Evolutionary conservation across 1,140 invertebrate species (phyloP), one percentile per base, ranked within the genome.

Genomic region (Sycophila sp.): DNA sequence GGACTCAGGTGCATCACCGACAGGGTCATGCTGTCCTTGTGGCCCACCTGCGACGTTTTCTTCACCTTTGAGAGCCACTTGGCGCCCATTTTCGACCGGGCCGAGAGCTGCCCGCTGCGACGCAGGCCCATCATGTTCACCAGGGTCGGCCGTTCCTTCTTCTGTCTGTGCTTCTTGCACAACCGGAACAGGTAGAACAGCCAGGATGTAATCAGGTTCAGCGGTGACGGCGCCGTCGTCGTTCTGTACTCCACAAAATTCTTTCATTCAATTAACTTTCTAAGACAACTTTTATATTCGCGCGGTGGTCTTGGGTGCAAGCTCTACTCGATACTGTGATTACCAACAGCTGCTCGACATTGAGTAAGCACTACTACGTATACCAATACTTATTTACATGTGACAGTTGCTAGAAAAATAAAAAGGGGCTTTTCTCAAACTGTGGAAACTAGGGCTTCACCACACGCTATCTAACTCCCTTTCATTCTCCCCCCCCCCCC

Each of bases 181-280:
- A 92, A 85, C 72, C 93, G 90, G 71, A 91, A 91, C 58, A 96
- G 87, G 86, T 94, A 96, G 81, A 94, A 91, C 56, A 96, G 88
- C 94, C 94, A 96, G 45, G 97, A 96, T 1, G 96, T 98, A 71
- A 99, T 90, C 53, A 99, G 89, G 84, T 99, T 99, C 40, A 99
- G 89, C 0, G 98, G 98, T 2, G 97, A 96, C 0, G 98, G 98
- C 3, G 98, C 98, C 4, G 96, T 96, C 40, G 95, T 96, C 7
- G 97, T 98, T 80, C 98, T 86, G 55, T 2, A n/a, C n/a, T 55
- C 13, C 22, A 22, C 11, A 38, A 17, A 30, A 55, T 15, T 26
- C 19, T 1, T 53, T 4, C 15, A 28, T 53, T 11, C n/a, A 19
- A 17, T 49, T 49, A 49, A n/a, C 17, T 49, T 49, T 49, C 3